phyloP scores from a whole-genome alignment of 2,888 invertebrate species.

The Melanostoma mellinum region DNA sequence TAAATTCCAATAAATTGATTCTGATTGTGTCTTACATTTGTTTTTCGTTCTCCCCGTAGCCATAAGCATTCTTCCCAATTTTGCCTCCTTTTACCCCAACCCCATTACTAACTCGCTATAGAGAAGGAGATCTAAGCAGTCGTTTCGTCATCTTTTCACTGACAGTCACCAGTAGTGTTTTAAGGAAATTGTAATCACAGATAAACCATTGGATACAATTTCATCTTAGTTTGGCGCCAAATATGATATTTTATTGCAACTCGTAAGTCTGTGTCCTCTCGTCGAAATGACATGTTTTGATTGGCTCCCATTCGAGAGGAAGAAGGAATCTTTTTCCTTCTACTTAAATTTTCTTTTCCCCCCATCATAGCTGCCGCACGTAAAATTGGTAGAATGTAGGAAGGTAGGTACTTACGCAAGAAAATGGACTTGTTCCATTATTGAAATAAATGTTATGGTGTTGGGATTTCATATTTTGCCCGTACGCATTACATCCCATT shows the following conservation, averaged over 20 bases:
- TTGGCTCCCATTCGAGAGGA: constrained; percentile 49
- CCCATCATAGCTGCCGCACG: constrained; percentile 17
- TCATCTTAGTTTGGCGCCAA: constrained; percentile 79
- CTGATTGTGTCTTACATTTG: constrained; percentile 65
- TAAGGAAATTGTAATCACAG: constrained; percentile 69
- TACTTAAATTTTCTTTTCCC: constrained; percentile 23
- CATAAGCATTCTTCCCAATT: background rate
- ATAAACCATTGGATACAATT: constrained; percentile 64
- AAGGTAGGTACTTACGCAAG: constrained; percentile 31
- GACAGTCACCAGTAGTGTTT: constrained; percentile 37
- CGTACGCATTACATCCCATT: constrained; percentile 4
- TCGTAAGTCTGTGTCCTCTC: constrained; percentile 68
- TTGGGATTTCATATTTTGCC: constrained; percentile 40
- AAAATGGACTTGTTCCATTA: constrained; percentile 66
- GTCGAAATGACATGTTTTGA: constrained; percentile 46
- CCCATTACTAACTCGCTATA: background rate
- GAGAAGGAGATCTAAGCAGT: background rate
- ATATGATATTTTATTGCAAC: constrained; percentile 78
- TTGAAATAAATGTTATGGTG: constrained; percentile 61
- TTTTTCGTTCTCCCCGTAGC: background rate
- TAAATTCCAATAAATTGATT: constrained; percentile 73
- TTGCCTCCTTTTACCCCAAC: background rate
- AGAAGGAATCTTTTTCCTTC: constrained; percentile 15
- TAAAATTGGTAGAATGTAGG: constrained; percentile 10
- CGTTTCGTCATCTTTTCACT: constrained; percentile 52